These are phyloP conservation scores for Limnodromus scolopaceus DNA, from an alignment of 2,797 vertebrate species.

Conservation along the genomic window DNA sequence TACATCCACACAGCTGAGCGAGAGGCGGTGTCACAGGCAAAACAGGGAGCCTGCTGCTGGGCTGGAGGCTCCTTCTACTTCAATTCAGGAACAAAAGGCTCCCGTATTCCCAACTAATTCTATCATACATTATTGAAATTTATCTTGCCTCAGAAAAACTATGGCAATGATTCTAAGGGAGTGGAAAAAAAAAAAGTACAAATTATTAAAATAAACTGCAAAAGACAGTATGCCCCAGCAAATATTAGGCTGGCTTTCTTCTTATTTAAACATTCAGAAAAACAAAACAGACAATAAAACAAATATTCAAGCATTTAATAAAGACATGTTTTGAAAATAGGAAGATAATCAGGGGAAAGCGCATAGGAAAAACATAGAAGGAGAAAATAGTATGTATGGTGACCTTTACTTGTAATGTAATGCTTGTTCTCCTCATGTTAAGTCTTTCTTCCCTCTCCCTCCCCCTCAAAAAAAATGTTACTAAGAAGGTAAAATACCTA, in stretches of 20 bases:
- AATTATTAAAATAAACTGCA: background rate
- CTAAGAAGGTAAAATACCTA: background rate
- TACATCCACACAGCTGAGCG: background rate
- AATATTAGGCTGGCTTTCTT: background rate
- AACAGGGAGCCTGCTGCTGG: background rate
- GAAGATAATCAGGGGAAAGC: background rate
- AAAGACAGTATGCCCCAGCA: background rate
- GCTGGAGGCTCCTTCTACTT: background rate
- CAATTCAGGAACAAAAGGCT: background rate
- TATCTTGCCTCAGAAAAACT: background rate
- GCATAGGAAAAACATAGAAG: background rate
- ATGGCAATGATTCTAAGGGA: background rate
- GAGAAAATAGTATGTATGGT: background rate
- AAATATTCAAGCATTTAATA: background rate
- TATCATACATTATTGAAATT: fast-evolving
- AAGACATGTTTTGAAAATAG: background rate
- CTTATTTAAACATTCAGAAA: background rate
- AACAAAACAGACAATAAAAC: background rate
- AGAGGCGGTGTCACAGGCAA: background rate
- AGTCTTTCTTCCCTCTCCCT: fast-evolving
- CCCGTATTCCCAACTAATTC: background rate
- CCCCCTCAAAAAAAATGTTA: fast-evolving
- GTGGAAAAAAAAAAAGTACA: background rate
- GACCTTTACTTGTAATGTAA: background rate
- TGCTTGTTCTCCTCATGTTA: background rate